Conservation (phyloP, 2,113 vertebrate species). For the Otocyon megalotis region DNA sequence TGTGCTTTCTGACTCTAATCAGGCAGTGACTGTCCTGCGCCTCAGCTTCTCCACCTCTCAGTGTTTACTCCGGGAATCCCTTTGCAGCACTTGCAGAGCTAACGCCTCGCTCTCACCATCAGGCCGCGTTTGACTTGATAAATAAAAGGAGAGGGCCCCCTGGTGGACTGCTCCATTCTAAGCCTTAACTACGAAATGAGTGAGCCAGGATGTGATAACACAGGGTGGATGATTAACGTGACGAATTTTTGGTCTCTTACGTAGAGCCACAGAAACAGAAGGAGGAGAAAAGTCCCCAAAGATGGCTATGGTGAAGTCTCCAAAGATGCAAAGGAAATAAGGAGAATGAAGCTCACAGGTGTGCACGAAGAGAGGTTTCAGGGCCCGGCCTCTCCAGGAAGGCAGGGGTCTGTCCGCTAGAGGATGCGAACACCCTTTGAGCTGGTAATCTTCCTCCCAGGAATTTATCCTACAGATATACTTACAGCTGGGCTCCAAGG, state of each 20-base stretch:
- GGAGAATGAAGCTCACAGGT: too few species aligned
- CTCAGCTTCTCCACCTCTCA: not conserved
- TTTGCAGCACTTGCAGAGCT: not conserved
- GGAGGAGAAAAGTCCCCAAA: not conserved
- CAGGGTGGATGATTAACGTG: rapidly evolving
- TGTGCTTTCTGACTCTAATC: not conserved
- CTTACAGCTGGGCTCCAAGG: not conserved
- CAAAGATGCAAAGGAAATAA: not conserved
- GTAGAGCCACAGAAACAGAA: not conserved
- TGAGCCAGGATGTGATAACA: not conserved
- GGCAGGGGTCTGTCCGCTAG: not conserved
- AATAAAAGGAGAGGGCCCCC: conserved; percentile 61
- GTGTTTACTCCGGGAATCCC: not conserved
- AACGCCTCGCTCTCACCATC: rapidly evolving
- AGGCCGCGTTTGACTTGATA: not conserved
- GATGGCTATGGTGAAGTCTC: rapidly evolving
- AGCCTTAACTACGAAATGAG: rapidly evolving
- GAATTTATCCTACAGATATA: not conserved
- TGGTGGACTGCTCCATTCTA: not conserved
- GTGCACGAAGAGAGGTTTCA: rapidly evolving
- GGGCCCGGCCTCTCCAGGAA: not conserved
- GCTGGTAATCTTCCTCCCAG: not conserved
- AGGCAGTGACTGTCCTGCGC: rapidly evolving
- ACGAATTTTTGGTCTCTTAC: not conserved
- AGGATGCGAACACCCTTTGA: not conserved